These are phyloP conservation scores for Lagocephalus sceleratus DNA, from an alignment of 2,797 vertebrate species.

Conservation along the genomic window DNA sequence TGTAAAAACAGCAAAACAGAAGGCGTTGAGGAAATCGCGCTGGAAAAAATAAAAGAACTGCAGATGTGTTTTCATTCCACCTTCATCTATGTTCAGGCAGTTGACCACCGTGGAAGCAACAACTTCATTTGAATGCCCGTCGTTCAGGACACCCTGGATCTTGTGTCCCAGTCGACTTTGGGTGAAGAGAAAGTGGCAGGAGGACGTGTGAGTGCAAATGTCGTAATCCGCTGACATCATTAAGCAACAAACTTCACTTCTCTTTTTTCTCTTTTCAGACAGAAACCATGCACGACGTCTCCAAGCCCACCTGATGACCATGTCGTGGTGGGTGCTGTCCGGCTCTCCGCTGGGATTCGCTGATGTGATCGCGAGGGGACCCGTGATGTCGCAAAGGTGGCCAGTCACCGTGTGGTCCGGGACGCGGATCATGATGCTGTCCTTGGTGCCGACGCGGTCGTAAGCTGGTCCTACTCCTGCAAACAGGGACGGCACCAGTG, in stretches of 20 bases:
- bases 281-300: not conserved
- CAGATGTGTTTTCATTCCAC: conserved; percentile 48
- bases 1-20: conserved; percentile 44
- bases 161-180: conserved; percentile 84
- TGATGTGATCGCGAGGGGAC: conserved; percentile 87
- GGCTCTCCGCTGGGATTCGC: conserved; percentile 88
- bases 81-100: conserved; percentile 85
- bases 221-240: no score
- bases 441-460: conserved; percentile 82
- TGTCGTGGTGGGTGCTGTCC: conserved; percentile 88
- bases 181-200: conserved; percentile 2
- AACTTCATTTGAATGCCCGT: conserved; percentile 84
- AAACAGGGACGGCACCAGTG: not conserved
- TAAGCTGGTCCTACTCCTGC: conserved; percentile 85
- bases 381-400: conserved; percentile 85
- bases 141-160: conserved; percentile 86
- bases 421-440: conserved; percentile 91
- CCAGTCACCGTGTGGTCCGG: conserved; percentile 85
- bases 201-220: not conserved
- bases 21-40: not conserved
- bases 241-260: no score
- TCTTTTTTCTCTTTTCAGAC: no score
- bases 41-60: not conserved
- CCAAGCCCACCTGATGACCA: conserved; percentile 83
- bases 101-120: conserved; percentile 87